A percentile compares a stretch with the other conserved stretches of the same genome.
Conservation (phyloP, 2,797 vertebrate species). For the Enteromius unitaeniatus region DNA sequence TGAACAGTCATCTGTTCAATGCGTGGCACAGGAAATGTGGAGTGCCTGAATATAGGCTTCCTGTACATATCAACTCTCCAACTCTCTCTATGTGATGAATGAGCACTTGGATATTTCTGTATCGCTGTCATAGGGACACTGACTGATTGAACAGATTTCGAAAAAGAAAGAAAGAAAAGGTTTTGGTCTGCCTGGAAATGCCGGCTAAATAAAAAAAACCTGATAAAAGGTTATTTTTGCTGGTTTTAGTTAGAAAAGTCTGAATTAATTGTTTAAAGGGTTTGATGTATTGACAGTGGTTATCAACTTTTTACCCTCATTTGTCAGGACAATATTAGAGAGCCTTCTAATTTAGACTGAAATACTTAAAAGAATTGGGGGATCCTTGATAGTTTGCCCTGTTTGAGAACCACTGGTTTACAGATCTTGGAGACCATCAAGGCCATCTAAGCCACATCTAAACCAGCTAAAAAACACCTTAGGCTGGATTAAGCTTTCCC, state of each 20-base stretch:
- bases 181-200: conserved; percentile 17
- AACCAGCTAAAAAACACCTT: conserved; percentile 2
- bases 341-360: not conserved
- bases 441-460: not conserved
- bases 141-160: conserved; percentile 33
- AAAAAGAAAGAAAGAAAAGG: not conserved
- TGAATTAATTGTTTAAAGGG: not conserved
- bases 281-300: not conserved
- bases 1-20: conserved; percentile 9
- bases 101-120: conserved; percentile 59
- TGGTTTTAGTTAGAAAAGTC: not conserved
- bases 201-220: not conserved
- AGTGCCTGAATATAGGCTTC: conserved; percentile 31
- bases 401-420: not conserved
- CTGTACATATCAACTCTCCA: conserved; percentile 50
- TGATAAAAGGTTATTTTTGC: not conserved
- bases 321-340: not conserved
- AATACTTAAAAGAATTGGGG: not conserved
- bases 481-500: not conserved
- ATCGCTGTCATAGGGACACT: not conserved
- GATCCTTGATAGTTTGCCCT: not conserved
- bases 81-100: conserved; percentile 62
- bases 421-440: not conserved
- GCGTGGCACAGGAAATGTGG: conserved; percentile 7
- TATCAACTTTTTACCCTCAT: not conserved